Evolutionary conservation across 92 coral and sea anemone species (phyloP), one percentile per base, ranked within the genome.

Genomic region (Chrysogorgia sp.): DNA sequence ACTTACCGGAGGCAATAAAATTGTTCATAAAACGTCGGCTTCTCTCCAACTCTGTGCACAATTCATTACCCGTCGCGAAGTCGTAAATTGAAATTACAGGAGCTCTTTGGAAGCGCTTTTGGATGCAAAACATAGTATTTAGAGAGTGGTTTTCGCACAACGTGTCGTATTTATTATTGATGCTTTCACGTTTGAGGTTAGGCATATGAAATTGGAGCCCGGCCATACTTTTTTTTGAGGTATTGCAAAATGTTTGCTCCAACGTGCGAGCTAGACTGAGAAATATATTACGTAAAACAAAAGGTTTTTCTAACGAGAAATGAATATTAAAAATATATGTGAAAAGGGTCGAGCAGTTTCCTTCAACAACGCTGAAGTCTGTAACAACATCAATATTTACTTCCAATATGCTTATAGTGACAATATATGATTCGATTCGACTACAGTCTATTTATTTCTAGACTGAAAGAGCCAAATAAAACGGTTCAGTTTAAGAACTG

Each of bases 101-200:
- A 47, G 53, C n/a, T 47, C 53, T 47, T 6, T 15, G 53, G 53
- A 7, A 47, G n/a, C 53, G n/a, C 53, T 12, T 6, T 2, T 47
- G 53, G 53, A 47, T 30, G 34, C 32, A 57, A 57, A 57, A 57
- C 34, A 23, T 23, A 57, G 17, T 14, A 57, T 12, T 57, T 57
- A 57, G 63, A 26, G 30, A 21, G 79, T 72, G 77, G 77, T 72
- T 72, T 32, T 23, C 30, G 37, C 31, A 23, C 40, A 72, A 72
- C 79, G 79, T 56, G 79, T 19, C 37, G 32, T 22, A 72, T 72
- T 34, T 72, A 72, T 72, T 52, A 72, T 72, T 72, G 65, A 72
- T 72, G 79, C 59, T 72, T 53, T 14, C 43, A 53, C 34, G 23
- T 50, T 52, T 72, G 60, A 68, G 53, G 50, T 40, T 1, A 58